Percentiles rank a stretch among this genome's conserved stretches.
Evolutionary conservation across 2,888 invertebrate species (phyloP).

Genomic region (Thecocarcelia acutangulata): DNA sequence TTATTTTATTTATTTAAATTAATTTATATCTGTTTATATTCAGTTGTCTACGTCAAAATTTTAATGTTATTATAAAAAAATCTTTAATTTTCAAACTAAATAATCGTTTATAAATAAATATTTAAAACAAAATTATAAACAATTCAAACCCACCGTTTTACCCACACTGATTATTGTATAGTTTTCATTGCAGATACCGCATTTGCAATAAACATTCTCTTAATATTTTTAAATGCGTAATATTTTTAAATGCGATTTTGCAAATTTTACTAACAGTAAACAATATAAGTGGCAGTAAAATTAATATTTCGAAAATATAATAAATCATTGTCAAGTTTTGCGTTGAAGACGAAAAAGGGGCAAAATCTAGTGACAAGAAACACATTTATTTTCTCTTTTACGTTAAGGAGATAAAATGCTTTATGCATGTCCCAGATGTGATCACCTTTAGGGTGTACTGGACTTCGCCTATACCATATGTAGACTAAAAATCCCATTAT

Average conservation of each 20-base stretch:
- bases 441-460: too few relatives aligned
- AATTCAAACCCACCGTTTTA: slow-evolving; percentile 17
- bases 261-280: background rate
- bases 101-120: slow-evolving; percentile 16
- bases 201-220: slow-evolving; percentile 46
- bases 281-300: background rate
- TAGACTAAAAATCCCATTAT: too few relatives aligned
- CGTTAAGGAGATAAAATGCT: too few relatives aligned
- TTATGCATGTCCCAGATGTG: too few relatives aligned
- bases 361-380: too few relatives aligned
- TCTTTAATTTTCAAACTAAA: slow-evolving; percentile 13
- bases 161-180: slow-evolving; percentile 20
- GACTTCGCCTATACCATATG: too few relatives aligned
- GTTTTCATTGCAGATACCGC: slow-evolving; percentile 36
- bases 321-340: too few relatives aligned
- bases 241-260: slow-evolving; percentile 8
- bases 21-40: slow-evolving; percentile 37
- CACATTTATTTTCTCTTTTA: too few relatives aligned
- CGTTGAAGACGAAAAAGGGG: too few relatives aligned
- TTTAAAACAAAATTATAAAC: slow-evolving; percentile 22
- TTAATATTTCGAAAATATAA: too few relatives aligned
- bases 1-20: slow-evolving; percentile 28
- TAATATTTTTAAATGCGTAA: slow-evolving; percentile 20
- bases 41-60: slow-evolving; percentile 36
- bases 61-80: background rate